Conservation (phyloP, 1,140 invertebrate species). For the Belonocnema kinseyi region DNA sequence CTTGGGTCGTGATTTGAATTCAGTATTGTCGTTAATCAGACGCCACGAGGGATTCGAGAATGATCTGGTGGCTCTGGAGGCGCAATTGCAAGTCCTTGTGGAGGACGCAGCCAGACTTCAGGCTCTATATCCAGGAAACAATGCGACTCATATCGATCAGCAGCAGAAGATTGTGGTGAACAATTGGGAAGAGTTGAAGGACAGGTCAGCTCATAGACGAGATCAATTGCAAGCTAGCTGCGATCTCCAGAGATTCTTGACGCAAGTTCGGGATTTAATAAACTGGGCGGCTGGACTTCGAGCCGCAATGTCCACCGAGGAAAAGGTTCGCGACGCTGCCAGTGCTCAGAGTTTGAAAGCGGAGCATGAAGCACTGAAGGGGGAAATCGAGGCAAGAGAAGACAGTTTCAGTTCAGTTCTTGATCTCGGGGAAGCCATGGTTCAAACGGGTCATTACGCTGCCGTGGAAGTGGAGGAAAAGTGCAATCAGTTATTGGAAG, state of each 20-base stretch:
- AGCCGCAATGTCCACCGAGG: constrained; percentile 87
- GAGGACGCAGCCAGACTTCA: constrained; percentile 94
- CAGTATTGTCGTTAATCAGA: constrained; percentile 87
- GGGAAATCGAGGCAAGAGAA: constrained; percentile 96
- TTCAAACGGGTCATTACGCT: constrained; percentile 91
- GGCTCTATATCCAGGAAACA: constrained; percentile 92
- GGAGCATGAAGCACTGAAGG: constrained; percentile 93
- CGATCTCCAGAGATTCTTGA: constrained; percentile 92
- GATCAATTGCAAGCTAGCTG: constrained; percentile 90
- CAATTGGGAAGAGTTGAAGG: constrained; percentile 92
- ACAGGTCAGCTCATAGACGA: constrained; percentile 85
- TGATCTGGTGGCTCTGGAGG: constrained; percentile 94
- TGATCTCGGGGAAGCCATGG: constrained; percentile 88
- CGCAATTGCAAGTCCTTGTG: constrained; percentile 92
- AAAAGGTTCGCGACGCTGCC: constrained; percentile 90
- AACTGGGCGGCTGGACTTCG: constrained; percentile 91
- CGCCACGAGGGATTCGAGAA: constrained; percentile 97
- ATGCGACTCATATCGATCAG: constrained; percentile 91
- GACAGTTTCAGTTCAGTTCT: constrained; percentile 88
- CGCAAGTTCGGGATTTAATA: constrained; percentile 87
- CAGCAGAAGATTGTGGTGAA: constrained; percentile 89
- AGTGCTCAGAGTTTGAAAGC: constrained; percentile 91
- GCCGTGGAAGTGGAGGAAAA: constrained; percentile 88
- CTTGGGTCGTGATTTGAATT: constrained; percentile 91
- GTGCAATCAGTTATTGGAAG: constrained; percentile 85